Evolutionary conservation across 2,113 vertebrate genomes (phyloP), one percentile per base, ranked within the genome.

Genomic region (Baryphthengus martii): DNA sequence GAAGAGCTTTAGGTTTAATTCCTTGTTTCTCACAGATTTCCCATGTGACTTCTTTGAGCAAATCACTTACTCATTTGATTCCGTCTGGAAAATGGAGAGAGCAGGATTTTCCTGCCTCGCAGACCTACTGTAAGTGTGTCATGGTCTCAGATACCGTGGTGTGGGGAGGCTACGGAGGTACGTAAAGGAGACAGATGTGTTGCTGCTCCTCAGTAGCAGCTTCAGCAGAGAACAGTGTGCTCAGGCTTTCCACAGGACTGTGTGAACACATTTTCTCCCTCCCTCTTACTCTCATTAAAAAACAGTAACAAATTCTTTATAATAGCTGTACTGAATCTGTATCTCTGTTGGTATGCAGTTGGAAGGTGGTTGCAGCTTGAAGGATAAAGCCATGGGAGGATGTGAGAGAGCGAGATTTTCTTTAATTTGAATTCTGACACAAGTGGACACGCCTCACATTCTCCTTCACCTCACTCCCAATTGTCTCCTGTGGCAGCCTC

Each of bases 1-100:
- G 90, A 86, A 84, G 73, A 96, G 83, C 56, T 95, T 63, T 81
- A 76, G 26, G 47, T 89, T 95, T 95, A 90, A 95, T 90, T 95
- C 86, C 68, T 81, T 13, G 4, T 84, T 90, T 63, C 72, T 93
- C 52, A 47, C 18, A 37, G 47, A 89, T 95, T 92, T 93, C 79
- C 76, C 83, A 11, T 39, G 63, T 92, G 86, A n/a, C 59, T 88
- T 79, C 59, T 88, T 79, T 50, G 83, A 90, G 72, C 50, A 92
- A 94, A 95, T 94, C 79, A 56, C 61, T 81, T 86, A 37, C 39
- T 75, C 19, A 50, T 80, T 77, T 71, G 53, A 55, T 89, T 31
- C 67, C 56, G 24, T 28, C 74, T 77, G 63, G 81, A 21, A 90
- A 71, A 28, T 16, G 61, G 35, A 33, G 67, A 39, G 59, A 29